Evolutionary conservation across 2,888 invertebrate genomes (phyloP), one percentile per base, ranked within the genome.

Genomic region (Acrobasis suavella): DNA sequence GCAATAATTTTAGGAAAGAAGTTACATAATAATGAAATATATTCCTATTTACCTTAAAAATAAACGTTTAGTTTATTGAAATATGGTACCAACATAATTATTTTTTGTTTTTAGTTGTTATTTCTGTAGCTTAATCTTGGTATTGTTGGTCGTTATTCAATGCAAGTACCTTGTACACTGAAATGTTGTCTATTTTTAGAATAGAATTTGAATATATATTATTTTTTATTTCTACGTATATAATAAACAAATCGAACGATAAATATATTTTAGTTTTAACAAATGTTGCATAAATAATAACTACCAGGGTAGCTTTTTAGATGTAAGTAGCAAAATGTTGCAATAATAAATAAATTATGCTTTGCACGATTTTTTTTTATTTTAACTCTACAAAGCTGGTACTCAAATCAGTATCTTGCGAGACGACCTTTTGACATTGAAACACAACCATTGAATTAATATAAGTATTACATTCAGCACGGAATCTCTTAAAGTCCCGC

Each of bases 281-380:
- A 14, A 3, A 12, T 46, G 59, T 60, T 60, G 32, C 9, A 5
- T 38, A 50, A 9, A 12, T 32, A 60, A 51, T 50, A 50, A 56
- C 10, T 58, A 46, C 37, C 59, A 60, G 50, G 59, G 59, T 51
- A 52, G 60, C 52, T 42, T 14, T 59, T 12, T 60, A 60, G 50
- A 50, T 50, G 32, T 60, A 59, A 67, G 65, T 65, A 58, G 52
- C 49, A 63, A 64, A n/a, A 51, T 64, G 65, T 50, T 52, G 58
- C 58, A 58, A 50, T 50, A 14, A 63, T 51, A 66, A 64, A 56
- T 22, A 9, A 52, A 60, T 62, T 52, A 46, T 50, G 56, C 49
- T 56, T 62, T 50, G 50, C 17, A 50, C 49, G 10, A n/a, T 14
- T 14, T 42, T 52, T 38, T 50, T 58, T 58, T 62, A 17, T 62